Base-by-base conservation (phyloP, 2,113 vertebrate species). In the Grammatotria lemairii region DNA sequence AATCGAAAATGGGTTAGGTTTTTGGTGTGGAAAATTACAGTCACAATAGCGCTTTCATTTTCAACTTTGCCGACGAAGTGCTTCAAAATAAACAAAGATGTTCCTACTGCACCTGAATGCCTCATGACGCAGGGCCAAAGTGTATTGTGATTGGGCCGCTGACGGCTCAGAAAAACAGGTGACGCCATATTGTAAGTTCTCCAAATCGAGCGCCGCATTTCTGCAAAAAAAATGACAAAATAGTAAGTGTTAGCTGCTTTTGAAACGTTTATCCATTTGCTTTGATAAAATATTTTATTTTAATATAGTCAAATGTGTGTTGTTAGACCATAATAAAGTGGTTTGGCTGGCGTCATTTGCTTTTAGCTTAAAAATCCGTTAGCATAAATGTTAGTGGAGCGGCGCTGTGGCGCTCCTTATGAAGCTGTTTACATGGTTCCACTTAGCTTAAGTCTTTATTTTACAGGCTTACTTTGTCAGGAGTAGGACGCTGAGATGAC, bases 151-250 rank as follows among this genome's bases (percentile, higher is more conserved):
- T 95, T 96, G 95, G 95, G 0, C 75, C 1, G 53, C 3, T 35
- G 7, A 49, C 19, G 12, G 40, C 38, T 86, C 53, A 79, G 87
- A 93, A 92, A 95, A 94, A 95, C 91, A 92, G 87, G 47, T 82
- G 80, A 85, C 94, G 94, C 94, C 94, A 95, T 95, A 95, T 96
- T 95, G 90, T 87, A 70, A 85, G 40, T 21, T 78, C 5, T 38
- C 28, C 6, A 42, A 86, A 65, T 83, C 83, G 42, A 86, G 55
- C 17, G 28, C 55, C 3, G 38, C n/a, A 83, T 60, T 85, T 68
- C 63, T 82, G 21, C 4, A 6, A 65, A 65, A 54, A 94, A 91
- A 88, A 95, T 95, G 95, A 38, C 84, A 17, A 89, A 90, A 93
- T 94, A 95, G 92, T 94, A 84, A 84, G 93, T 94, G 94, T 79